phyloP scores from a whole-genome alignment of 2,113 vertebrate species.

The Spea multiplicata region DNA sequence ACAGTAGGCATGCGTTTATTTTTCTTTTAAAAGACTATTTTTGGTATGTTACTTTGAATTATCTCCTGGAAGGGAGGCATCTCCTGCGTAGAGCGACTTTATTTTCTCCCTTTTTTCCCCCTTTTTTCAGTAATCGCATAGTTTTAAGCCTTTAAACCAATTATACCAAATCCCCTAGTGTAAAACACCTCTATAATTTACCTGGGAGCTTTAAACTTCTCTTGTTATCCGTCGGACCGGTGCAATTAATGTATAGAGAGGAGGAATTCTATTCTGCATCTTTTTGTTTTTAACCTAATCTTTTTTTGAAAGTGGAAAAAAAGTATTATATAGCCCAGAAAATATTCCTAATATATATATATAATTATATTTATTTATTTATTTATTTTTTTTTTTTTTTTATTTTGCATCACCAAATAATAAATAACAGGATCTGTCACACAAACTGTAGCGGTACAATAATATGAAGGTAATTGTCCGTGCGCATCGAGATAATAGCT shows the following conservation, averaged over 20 bases:
- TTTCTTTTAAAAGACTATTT: conserved; percentile 13
- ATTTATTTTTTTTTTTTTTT: no score
- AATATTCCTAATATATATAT: no score
- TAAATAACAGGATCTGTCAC: no score
- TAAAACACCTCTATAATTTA: conserved; percentile 35
- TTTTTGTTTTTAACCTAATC: no score
- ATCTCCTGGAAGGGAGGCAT: conserved; percentile 10
- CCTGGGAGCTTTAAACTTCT: conserved; percentile 19
- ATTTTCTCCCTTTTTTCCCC: not conserved
- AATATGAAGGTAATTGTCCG: no score
- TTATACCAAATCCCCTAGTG: conserved; percentile 25
- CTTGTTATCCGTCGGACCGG: not conserved
- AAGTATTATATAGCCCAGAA: no score
- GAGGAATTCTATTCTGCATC: not conserved
- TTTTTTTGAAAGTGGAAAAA: no score
- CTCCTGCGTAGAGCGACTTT: conserved; percentile 1
- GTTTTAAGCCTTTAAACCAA: conserved; percentile 38
- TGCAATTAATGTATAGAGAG: conserved; percentile 8
- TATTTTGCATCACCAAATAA: no score
- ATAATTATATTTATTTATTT: no score
- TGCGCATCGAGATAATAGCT: no score
- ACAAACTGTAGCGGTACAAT: no score
- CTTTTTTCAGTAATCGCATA: conserved; percentile 16
- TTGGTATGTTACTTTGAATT: conserved; percentile 25
- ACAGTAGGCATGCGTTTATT: conserved; percentile 7